Conservation (phyloP, 2,888 invertebrate genomes). For the Oxyscelio sp. region DNA sequence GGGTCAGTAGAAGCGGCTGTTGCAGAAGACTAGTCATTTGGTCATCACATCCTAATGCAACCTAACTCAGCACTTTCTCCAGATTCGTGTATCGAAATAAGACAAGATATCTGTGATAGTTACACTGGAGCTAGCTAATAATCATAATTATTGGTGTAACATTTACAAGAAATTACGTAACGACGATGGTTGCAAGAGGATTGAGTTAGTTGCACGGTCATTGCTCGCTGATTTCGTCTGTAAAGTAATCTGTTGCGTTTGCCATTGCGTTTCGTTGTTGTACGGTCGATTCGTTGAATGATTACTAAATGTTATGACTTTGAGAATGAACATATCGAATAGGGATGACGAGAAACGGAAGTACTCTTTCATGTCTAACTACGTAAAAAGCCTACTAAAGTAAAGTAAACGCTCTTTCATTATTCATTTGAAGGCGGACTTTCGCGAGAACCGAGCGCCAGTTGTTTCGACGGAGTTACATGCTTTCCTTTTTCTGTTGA, state of each 20-base stretch:
- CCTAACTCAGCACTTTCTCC: constrained; percentile 26
- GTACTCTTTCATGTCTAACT: constrained; percentile 71
- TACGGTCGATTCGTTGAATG: too few relatives aligned
- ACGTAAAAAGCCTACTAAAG: constrained; percentile 36
- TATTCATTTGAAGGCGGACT: constrained; percentile 18
- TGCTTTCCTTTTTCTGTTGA: background rate
- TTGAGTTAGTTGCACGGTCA: too few relatives aligned
- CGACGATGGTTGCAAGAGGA: constrained; percentile 16
- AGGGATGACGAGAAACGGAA: constrained; percentile 22
- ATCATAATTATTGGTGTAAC: constrained; percentile 58
- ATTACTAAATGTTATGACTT: too few relatives aligned
- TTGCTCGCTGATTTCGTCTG: background rate
- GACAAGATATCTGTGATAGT: constrained; percentile 64
- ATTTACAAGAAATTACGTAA: constrained; percentile 47
- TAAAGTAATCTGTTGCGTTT: too few relatives aligned
- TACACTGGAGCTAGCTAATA: constrained; percentile 58
- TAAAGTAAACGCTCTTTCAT: constrained; percentile 29
- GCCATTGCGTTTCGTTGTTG: too few relatives aligned
- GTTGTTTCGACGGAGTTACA: too few relatives aligned
- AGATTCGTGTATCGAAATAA: constrained; percentile 26
- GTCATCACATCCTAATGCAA: too few relatives aligned
- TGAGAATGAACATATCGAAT: constrained; percentile 71
- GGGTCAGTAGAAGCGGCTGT: too few relatives aligned
- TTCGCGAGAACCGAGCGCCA: background rate
- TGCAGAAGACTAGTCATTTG: too few relatives aligned